Base-by-base conservation (phyloP, 2,888 invertebrate genomes). In the Theodoxus fluviatilis region DNA sequence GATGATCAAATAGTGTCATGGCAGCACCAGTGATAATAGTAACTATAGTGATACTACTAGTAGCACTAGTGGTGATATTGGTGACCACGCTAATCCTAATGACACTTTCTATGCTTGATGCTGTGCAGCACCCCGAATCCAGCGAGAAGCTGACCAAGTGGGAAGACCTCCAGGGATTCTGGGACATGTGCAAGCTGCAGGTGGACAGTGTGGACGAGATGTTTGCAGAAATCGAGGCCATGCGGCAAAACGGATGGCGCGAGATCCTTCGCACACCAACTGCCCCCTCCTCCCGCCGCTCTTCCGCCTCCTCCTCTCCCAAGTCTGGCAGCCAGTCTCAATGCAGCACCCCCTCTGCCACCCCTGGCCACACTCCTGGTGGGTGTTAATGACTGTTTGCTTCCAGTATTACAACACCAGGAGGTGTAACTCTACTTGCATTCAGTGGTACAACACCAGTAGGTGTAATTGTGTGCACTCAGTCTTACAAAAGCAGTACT, bases 161-260 rank as follows among this genome's bases (percentile, higher is more conserved):
- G 76, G 93, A 94, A 80, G 98, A 98, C 87, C 89, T 98, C 74
- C 94, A 94, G 81, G 98, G 97, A 0, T 98, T 98, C 89, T 98
- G 97, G 97, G 97, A 98, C 87, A 96, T 98, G 95, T 95, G 97
- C 37, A 92, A 93, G 86, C 90, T 97, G 65, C 96, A 97, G 88
- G 93, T 97, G 28, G 91, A 92, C 73, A 94, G 96, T 83, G 92
- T 97, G 68, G 92, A 95, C 84, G 90, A 91, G 3, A 88, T 94
- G 78, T 95, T 94, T 85, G 90, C 90, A 18, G 87, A 88, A 66
- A 83, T 88, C 38, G 84, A 85, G 18, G 70, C 77, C 59, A 82
- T 88, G 73, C 78, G 83, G 63, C 78, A 82, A 61, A 86, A 87
- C 74, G 84, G 83, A 37, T 89, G 88, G 89, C 79, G 78, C 64